Conservation (phyloP, 2,797 vertebrate genomes). For the Odontamblyopus rebecca region DNA sequence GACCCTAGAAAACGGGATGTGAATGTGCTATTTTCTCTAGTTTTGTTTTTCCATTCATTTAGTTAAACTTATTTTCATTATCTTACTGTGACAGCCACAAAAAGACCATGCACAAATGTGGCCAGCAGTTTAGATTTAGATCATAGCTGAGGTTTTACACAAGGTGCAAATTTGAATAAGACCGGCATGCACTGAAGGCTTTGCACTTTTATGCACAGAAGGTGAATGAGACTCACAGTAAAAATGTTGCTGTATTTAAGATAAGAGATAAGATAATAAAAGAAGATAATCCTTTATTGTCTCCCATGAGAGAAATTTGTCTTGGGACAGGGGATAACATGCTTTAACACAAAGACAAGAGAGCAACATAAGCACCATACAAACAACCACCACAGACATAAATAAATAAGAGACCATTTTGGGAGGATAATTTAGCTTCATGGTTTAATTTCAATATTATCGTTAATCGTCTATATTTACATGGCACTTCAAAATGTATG, state of each 20-base stretch:
- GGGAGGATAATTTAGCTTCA: too few relatives aligned
- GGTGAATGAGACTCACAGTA: constrained; percentile 31
- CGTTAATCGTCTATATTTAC: too few relatives aligned
- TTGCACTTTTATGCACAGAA: constrained; percentile 32
- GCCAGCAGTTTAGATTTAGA: constrained; percentile 46
- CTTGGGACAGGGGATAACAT: too few relatives aligned
- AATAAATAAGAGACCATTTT: too few relatives aligned
- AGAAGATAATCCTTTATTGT: too few relatives aligned
- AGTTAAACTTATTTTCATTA: constrained; percentile 13
- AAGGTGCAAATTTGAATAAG: constrained; percentile 53
- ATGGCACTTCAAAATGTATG: too few relatives aligned
- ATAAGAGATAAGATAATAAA: too few relatives aligned
- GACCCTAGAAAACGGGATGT: neutral
- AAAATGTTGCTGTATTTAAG: neutral
- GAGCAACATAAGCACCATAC: too few relatives aligned
- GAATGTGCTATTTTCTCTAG: constrained; percentile 14
- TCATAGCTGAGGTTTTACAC: constrained; percentile 67
- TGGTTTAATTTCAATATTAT: too few relatives aligned
- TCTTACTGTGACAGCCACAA: constrained; percentile 22
- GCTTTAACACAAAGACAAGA: too few relatives aligned
- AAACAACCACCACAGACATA: too few relatives aligned
- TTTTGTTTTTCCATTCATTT: constrained; percentile 24
- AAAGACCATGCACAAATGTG: constrained; percentile 24
- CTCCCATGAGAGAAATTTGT: too few relatives aligned
- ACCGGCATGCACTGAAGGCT: constrained; percentile 52